Base-by-base conservation (phyloP, 2,113 vertebrate species). In the Edolisoma coerulescens region DNA sequence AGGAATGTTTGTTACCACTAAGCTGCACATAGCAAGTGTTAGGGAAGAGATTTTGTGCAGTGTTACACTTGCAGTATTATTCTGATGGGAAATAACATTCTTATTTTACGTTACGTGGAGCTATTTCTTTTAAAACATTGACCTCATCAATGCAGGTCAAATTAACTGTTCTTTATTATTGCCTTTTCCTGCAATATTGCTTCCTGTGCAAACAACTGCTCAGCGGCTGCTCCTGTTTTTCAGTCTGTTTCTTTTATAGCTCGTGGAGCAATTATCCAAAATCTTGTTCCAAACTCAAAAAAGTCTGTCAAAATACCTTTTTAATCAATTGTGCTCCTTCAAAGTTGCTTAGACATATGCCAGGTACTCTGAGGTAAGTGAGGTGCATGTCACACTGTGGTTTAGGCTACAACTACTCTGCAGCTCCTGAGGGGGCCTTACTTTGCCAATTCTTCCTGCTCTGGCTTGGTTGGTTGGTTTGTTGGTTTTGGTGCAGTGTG, bases 171-270 rank as follows among this genome's bases (percentile, higher is more conserved):
- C 70, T 94, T 89, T 67, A 33, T 94, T 96, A 94, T 71, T 96
- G 78, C 81, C 50, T 96, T 97, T 70, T 82, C 83, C 87, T 95
- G 77, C 85, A 70, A 60, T 84, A 96, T 93, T 95, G 68, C 77
- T 95, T 97, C 94, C 77, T 96, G 90, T 96, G 92, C 92, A 92
- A 96, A 78, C 84, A 96, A 83, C 91, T 75, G 63, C 87, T 63
- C 69, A 60, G 41, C 0, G 70, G 13, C 67, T 88, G 87, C 92
- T 97, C 47, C 87, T 95, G 39, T 63, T 95, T 93, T 93, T 71
- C 63, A 90, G 85, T 65, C 78, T 94, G 53, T 91, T 96, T 94
- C 85, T 93, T 97, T 97, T 96, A 92, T 84, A 78, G 87, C 79
- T 89, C 18, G 3, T 74, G 70, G 88, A 95, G 92, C 85, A 96